Percentiles rank a stretch among this genome's conserved stretches.
Conservation (phyloP, 1,140 invertebrate species). For the Oryctes rhinoceros region DNA sequence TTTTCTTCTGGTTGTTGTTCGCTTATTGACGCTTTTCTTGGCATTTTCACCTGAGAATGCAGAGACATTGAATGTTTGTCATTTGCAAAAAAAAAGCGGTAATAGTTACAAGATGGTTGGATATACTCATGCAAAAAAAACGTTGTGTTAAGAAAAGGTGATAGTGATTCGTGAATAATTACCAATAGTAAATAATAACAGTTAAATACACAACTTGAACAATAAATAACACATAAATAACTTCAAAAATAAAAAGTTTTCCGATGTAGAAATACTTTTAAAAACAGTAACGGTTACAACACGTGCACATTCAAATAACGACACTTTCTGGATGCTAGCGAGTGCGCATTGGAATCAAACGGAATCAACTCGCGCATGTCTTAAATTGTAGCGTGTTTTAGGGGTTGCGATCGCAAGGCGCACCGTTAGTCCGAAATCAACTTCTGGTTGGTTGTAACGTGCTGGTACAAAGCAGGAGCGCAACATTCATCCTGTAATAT, state of each 20-base stretch:
- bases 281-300: slow-evolving; percentile 29
- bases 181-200: background rate
- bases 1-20: slow-evolving; percentile 35
- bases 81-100: slow-evolving; percentile 13
- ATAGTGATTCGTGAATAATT: slow-evolving; percentile 8
- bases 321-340: background rate
- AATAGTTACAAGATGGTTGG: slow-evolving; percentile 23
- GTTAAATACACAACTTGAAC: background rate
- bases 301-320: slow-evolving; percentile 34
- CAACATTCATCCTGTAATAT: slow-evolving; percentile 18
- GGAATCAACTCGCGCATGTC: background rate
- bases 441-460: slow-evolving; percentile 4
- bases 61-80: background rate
- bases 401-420: slow-evolving; percentile 32
- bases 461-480: background rate
- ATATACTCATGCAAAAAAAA: background rate
- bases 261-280: background rate
- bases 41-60: slow-evolving; percentile 20
- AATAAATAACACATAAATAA: slow-evolving; percentile 16
- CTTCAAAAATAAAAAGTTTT: background rate
- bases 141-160: background rate
- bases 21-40: slow-evolving; percentile 10
- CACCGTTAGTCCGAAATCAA: slow-evolving; percentile 23
- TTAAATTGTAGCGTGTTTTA: slow-evolving; percentile 25
- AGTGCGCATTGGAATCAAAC: background rate